Evolutionary conservation across 2,888 invertebrate species (phyloP), one percentile per base, ranked within the genome.

Genomic region (Noctuana brunneofusca): DNA sequence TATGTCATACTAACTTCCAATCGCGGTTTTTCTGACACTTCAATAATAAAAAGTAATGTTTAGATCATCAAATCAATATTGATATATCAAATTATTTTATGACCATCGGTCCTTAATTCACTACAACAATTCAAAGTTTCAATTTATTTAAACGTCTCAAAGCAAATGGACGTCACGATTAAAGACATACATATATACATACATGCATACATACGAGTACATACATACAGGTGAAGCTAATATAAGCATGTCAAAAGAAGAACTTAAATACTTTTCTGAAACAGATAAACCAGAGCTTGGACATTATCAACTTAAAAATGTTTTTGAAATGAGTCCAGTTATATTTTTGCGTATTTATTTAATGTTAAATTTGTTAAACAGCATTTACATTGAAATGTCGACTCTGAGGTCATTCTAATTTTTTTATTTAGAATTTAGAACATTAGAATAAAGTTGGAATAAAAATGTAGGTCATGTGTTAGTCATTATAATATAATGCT

Each of bases 251-350:
- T 8, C 27, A 8, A 27, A 27, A 43, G 6, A 50, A 16, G 3
- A 22, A 16, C 6, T 46, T 16, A 46, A 46, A 54, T 3, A 14
- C 14, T 12, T 46, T 46, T 46, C 41, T 46, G 30, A 56, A 27
- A 46, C 18, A 5, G 32, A 22, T 43, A 46, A 53, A 22, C 38
- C 32, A 18, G 53, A 46, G 30, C 52, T 30, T 18, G 20, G 32
- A 59, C 43, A 43, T 14, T 60, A 53, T 53, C 50, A 58, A 50
- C 22, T 46, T 46, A 14, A 16, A 46, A 60, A 53, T 49, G 46
- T 54, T 60, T 60, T 60, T 60, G 59, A 53, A 60, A 60, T 35
- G n/a, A 22, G 53, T 60, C 59, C 59, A 60, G 53, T 20, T 32
- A 11, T 22, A 35, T 43, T 59, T 60, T 48, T 53, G 12, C 24